Conservation (phyloP, 1,140 invertebrate species). For the Drosophila nebulosa region DNA sequence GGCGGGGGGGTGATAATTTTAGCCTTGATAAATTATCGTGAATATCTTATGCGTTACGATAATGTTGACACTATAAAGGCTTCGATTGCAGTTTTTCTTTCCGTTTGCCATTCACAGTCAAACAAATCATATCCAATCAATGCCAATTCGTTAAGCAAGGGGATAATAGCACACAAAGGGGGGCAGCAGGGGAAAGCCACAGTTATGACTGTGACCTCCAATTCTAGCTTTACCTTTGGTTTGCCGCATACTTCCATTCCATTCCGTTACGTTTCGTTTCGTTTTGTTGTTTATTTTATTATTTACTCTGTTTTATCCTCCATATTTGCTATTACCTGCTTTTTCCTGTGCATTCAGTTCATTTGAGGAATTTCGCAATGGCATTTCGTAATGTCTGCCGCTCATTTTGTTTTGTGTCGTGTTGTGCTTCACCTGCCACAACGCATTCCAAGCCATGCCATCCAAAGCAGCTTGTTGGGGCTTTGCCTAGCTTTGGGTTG, state of each 20-base stretch:
- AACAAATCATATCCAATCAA: no score
- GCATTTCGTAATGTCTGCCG: slow-evolving; percentile 54
- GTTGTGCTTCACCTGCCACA: slow-evolving; percentile 32
- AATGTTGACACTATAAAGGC: no score
- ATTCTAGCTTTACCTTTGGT: neutral
- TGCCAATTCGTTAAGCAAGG: no score
- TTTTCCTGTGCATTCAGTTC: slow-evolving; percentile 56
- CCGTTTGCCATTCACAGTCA: no score
- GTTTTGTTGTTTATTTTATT: slow-evolving; percentile 42
- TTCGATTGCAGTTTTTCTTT: no score
- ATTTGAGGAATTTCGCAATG: slow-evolving; percentile 62
- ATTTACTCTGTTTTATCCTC: slow-evolving; percentile 16
- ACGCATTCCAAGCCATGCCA: slow-evolving; percentile 1
- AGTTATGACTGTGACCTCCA: no score
- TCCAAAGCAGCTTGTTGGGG: no score
- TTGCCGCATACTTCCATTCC: slow-evolving; percentile 14
- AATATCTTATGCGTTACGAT: no score
- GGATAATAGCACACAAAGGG: no score
- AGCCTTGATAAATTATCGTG: no score
- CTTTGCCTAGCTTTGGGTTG: neutral
- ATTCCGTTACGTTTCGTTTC: slow-evolving; percentile 30
- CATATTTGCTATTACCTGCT: neutral
- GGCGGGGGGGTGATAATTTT: no score
- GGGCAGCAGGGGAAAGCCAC: no score
- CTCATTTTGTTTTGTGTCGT: slow-evolving; percentile 39